A percentile compares a stretch with the other conserved stretches of the same genome.
Evolutionary conservation across 2,888 invertebrate species (phyloP).

Genomic region (Azorinus chamasolen): DNA sequence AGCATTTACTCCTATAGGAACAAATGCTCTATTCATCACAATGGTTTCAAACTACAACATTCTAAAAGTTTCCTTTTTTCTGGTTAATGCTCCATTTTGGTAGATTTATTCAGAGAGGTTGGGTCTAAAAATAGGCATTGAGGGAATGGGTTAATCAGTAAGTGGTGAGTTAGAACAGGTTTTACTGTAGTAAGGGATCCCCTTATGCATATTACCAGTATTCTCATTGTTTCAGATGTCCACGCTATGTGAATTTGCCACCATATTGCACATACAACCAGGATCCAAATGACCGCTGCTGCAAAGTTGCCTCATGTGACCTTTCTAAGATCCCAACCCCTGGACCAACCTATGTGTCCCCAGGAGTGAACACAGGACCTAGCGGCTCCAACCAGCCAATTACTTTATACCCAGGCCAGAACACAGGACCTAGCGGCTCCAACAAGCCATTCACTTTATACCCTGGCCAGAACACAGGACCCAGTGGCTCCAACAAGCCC

Average conservation of each 20-base stretch:
- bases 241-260: slow-evolving; percentile 65
- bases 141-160: too few species aligned
- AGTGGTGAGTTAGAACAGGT: too few species aligned
- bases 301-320: slow-evolving; percentile 66
- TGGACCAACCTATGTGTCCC: slow-evolving; percentile 14
- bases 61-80: too few species aligned
- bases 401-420: slow-evolving; percentile 35
- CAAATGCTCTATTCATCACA: too few species aligned
- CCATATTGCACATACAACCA: slow-evolving; percentile 65
- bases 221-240: slow-evolving; percentile 63
- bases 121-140: too few species aligned
- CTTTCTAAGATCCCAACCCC: slow-evolving; percentile 46
- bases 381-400: slow-evolving; percentile 33
- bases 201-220: too few species aligned
- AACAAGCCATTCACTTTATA: slow-evolving; percentile 30
- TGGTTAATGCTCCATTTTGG: too few species aligned
- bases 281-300: slow-evolving; percentile 72
- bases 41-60: too few species aligned
- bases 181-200: too few species aligned
- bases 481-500: slow-evolving; percentile 24
- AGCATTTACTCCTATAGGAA: too few species aligned
- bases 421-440: slow-evolving; percentile 24
- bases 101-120: too few species aligned
- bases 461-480: slow-evolving; percentile 11
- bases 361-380: slow-evolving; percentile 29